Conservation (phyloP, 1,140 invertebrate species). For the Drosophila takahashii region DNA sequence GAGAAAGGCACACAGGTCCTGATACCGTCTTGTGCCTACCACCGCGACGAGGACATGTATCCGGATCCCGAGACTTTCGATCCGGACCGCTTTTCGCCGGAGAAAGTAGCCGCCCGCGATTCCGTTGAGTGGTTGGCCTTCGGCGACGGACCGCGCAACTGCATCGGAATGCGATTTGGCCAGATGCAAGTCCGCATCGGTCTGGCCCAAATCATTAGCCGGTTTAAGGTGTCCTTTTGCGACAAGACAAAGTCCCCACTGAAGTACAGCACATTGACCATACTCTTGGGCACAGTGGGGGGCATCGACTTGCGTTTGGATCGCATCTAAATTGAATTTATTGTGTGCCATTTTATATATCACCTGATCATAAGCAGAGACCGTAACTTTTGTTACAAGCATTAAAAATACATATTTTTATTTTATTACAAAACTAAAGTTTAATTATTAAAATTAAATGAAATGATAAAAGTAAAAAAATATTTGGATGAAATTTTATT, state of each 20-base stretch:
- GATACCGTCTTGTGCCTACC: slow-evolving; percentile 87
- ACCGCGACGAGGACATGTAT: slow-evolving; percentile 86
- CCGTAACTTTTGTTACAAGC: no score
- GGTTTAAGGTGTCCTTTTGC: slow-evolving; percentile 70
- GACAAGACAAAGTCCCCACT: slow-evolving; percentile 64
- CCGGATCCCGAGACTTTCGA: slow-evolving; percentile 87
- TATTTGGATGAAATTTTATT: no score
- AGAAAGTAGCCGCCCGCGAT: slow-evolving; percentile 83
- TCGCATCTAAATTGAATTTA: slow-evolving; percentile 2
- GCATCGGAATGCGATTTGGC: slow-evolving; percentile 85
- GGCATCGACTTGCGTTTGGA: slow-evolving; percentile 48
- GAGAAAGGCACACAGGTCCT: slow-evolving; percentile 87
- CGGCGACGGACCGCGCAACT: slow-evolving; percentile 87
- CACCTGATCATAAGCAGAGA: no score
- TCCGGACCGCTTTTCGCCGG: slow-evolving; percentile 86
- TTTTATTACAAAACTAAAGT: no score
- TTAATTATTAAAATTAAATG: no score
- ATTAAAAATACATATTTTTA: no score
- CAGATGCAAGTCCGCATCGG: slow-evolving; percentile 84
- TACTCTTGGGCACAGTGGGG: slow-evolving; percentile 46
- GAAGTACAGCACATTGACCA: slow-evolving; percentile 42
- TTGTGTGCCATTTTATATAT: not conserved
- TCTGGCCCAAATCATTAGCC: slow-evolving; percentile 79
- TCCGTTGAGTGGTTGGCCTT: slow-evolving; percentile 87
- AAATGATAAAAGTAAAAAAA: no score